A percentile compares a stretch with the other conserved stretches of the same genome.
Evolutionary conservation across 2,888 invertebrate genomes (phyloP).

Genomic region (Sarcophaga carnaria): DNA sequence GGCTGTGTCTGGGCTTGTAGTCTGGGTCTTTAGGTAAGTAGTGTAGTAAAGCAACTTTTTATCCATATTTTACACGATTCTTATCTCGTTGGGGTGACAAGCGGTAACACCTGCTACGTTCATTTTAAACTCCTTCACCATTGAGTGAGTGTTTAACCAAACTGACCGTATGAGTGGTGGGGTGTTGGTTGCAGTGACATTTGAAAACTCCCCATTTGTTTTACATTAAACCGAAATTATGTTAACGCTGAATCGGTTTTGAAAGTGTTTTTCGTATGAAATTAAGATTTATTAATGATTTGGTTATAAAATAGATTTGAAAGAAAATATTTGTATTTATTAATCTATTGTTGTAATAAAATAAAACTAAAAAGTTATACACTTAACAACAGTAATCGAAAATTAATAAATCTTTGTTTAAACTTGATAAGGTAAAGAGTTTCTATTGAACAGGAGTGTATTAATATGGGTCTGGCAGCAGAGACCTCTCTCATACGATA

Average conservation of each 20-base stretch:
- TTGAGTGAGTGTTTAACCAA: slow-evolving; percentile 8
- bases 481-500: too few species aligned
- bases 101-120: slow-evolving; percentile 33
- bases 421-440: too few species aligned
- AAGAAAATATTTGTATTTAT: too few species aligned
- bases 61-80: slow-evolving; percentile 34
- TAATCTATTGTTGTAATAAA: too few species aligned
- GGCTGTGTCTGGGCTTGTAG: not conserved
- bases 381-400: too few species aligned
- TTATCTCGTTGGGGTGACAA: slow-evolving; percentile 25
- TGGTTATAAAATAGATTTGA: too few species aligned
- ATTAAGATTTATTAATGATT: too few species aligned
- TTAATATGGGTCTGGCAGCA: too few species aligned
- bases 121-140: not conserved
- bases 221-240: slow-evolving; percentile 14
- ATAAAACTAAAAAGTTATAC: too few species aligned
- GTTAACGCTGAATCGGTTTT: not conserved
- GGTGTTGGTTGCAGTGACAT: slow-evolving; percentile 10
- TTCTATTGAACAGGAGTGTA: too few species aligned
- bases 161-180: not conserved
- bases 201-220: slow-evolving; percentile 3
- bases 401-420: too few species aligned
- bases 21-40: slow-evolving; percentile 15
- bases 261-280: too few species aligned
- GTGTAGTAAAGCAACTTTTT: slow-evolving; percentile 1